These are phyloP conservation scores for Eleutherodactylus coqui DNA, from an alignment of 2,797 vertebrate species.

Conservation along the genomic window DNA sequence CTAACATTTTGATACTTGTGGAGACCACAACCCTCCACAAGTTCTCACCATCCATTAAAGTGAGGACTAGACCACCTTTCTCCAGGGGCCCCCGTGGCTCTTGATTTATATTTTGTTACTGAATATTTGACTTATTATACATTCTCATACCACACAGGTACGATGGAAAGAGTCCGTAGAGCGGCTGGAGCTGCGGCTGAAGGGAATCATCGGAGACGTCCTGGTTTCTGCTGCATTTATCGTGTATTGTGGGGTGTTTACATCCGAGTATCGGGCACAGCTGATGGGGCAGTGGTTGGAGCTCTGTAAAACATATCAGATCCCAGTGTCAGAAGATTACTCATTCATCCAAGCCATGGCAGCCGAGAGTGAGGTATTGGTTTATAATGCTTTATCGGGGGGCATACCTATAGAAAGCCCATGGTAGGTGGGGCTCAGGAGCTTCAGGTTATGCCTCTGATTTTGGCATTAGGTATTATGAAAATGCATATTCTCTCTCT, in stretches of 20 bases:
- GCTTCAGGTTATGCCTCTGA: too few species aligned
- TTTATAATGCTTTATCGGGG: neutral
- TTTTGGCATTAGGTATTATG: neutral
- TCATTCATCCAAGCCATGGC: slow-evolving; percentile 64
- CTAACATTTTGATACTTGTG: too few species aligned
- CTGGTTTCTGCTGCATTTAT: slow-evolving; percentile 64
- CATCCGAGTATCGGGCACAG: slow-evolving; percentile 63
- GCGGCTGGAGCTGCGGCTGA: slow-evolving; percentile 56
- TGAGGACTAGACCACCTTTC: neutral
- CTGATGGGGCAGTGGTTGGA: slow-evolving; percentile 56
- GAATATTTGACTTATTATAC: neutral
- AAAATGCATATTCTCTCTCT: neutral
- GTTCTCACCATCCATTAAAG: too few species aligned
- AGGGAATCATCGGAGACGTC: slow-evolving; percentile 64
- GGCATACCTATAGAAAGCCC: neutral
- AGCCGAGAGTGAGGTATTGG: slow-evolving; percentile 64
- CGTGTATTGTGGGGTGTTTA: slow-evolving; percentile 66
- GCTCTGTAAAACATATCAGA: slow-evolving; percentile 55
- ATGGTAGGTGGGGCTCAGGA: too few species aligned
- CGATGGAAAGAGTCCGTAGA: slow-evolving; percentile 71
- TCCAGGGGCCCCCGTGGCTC: neutral
- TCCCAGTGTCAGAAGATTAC: slow-evolving; percentile 65
- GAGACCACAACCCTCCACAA: neutral
- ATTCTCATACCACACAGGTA: neutral
- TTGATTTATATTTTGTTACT: too few species aligned